These are phyloP conservation scores for Benitochromis conjunctus DNA, from an alignment of 2,113 vertebrate species.

Conservation along the genomic window DNA sequence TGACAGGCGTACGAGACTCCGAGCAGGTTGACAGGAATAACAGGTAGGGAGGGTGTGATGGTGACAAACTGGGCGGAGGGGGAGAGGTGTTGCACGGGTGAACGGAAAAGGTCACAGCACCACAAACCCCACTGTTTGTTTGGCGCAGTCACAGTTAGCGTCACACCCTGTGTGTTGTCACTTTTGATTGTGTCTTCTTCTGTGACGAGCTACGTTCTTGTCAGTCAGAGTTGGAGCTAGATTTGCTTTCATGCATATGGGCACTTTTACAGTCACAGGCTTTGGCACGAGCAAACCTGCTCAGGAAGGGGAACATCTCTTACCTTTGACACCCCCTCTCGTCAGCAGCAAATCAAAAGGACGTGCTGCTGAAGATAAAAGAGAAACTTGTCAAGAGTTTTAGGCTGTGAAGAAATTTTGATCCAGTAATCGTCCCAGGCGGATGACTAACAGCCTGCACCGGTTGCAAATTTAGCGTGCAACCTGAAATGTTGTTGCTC, in stretches of 20 bases:
- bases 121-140: background rate
- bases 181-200: slow-evolving; percentile 23
- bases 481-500: background rate
- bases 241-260: background rate
- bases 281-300: slow-evolving; percentile 8
- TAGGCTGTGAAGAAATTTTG: background rate
- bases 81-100: background rate
- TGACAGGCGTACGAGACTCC: background rate
- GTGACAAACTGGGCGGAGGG: background rate
- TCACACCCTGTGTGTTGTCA: slow-evolving; percentile 42
- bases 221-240: slow-evolving; percentile 24
- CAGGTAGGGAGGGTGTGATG: background rate
- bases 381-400: background rate
- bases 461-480: background rate
- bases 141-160: background rate
- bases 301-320: background rate
- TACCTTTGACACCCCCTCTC: background rate
- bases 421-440: background rate
- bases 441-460: background rate
- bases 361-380: background rate
- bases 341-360: background rate
- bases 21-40: slow-evolving; percentile 11
- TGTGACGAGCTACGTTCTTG: slow-evolving; percentile 6
- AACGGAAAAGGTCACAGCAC: slow-evolving; percentile 9
- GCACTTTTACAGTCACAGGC: background rate